Evolutionary conservation across 2,888 invertebrate genomes (phyloP).

Genomic region (Shargacucullia verbasci): DNA sequence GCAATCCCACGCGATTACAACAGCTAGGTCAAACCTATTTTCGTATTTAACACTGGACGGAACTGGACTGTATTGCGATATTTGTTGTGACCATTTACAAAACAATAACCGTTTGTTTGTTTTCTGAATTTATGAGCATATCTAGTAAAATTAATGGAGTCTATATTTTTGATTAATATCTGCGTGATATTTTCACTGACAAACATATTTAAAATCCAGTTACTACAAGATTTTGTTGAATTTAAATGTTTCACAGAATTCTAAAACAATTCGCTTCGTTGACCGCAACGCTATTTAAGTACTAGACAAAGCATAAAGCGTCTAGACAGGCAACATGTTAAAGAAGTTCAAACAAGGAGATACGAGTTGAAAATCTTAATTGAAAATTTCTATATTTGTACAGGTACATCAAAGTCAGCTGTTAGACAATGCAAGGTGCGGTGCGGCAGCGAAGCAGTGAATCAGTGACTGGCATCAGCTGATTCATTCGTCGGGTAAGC

Average conservation of each 20-base stretch:
- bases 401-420: constrained; percentile 67
- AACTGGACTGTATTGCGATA: constrained; percentile 61
- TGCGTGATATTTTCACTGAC: no score
- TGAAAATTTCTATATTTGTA: constrained; percentile 52
- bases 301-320: constrained; percentile 33
- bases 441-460: constrained; percentile 66
- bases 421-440: constrained; percentile 73
- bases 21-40: constrained; percentile 78
- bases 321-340: constrained; percentile 45
- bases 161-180: no score
- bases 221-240: constrained; percentile 1
- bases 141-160: background rate
- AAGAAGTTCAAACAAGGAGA: constrained; percentile 47
- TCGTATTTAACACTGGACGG: constrained; percentile 72
- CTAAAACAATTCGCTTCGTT: constrained; percentile 37
- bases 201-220: background rate
- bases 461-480: constrained; percentile 79
- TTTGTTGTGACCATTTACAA: constrained; percentile 59
- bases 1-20: constrained; percentile 76
- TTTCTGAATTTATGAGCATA: constrained; percentile 17
- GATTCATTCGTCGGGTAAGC: constrained; percentile 77
- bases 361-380: constrained; percentile 55
- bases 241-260: constrained; percentile 5
- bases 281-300: constrained; percentile 38
- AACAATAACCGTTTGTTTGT: constrained; percentile 49